Conservation (phyloP, 2,113 vertebrate genomes). For the Ailurus styani region DNA sequence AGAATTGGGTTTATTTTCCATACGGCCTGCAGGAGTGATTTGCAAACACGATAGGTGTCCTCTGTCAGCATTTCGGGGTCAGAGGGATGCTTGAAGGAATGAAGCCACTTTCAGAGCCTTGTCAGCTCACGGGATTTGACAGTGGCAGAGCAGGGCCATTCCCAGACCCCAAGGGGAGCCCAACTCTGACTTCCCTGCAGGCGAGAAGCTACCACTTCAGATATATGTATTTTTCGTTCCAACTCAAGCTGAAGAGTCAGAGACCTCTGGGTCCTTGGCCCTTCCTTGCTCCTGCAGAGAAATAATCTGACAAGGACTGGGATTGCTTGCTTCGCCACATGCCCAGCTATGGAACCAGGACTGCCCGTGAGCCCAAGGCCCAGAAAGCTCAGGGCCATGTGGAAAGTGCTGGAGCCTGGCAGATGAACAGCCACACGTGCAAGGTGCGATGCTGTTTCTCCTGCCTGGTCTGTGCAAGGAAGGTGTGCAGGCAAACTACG, state of each 20-base stretch:
- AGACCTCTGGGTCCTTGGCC: slow-evolving; percentile 22
- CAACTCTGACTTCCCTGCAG: background rate
- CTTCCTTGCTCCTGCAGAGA: background rate
- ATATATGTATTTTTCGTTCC: background rate
- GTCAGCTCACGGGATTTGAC: background rate
- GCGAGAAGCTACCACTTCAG: background rate
- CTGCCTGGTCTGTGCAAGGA: background rate
- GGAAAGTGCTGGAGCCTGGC: accelerated
- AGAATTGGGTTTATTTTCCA: background rate
- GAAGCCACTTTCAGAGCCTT: background rate
- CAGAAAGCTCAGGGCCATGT: background rate
- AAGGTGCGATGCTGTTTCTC: background rate
- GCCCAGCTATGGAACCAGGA: background rate
- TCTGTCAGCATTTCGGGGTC: background rate
- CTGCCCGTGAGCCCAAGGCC: background rate
- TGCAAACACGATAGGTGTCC: background rate
- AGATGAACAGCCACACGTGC: background rate
- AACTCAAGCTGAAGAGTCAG: slow-evolving; percentile 22
- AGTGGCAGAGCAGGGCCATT: background rate
- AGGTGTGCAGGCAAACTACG: background rate
- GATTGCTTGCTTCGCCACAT: background rate
- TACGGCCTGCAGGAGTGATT: background rate
- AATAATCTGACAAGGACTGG: background rate
- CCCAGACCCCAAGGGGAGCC: background rate
- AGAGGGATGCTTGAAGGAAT: background rate